Evolutionary conservation across 1,140 invertebrate species (phyloP).

Genomic region (Scaptomyza graminum): DNA sequence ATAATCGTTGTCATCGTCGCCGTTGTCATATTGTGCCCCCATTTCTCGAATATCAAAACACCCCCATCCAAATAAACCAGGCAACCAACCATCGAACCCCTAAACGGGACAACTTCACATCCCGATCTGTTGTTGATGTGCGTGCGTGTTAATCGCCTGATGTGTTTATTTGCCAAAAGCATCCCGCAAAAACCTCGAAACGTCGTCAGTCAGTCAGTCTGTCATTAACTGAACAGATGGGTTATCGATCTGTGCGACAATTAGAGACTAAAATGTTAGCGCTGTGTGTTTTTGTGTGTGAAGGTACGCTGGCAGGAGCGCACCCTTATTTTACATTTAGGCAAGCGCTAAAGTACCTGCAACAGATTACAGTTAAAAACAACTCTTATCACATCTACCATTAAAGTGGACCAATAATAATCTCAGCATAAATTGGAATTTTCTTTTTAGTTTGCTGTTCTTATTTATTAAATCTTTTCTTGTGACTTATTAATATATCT

Average conservation of each 20-base stretch:
- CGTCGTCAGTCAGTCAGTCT: background rate
- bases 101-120: no score
- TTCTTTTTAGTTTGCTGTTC: no score
- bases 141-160: constrained; percentile 69
- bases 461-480: no score
- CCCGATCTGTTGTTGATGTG: constrained; percentile 12
- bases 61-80: no score
- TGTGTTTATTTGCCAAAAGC: constrained; percentile 70
- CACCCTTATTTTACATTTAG: background rate
- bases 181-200: constrained; percentile 16
- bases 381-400: no score
- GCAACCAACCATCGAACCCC: no score
- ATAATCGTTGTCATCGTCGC: constrained; percentile 28
- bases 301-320: background rate
- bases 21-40: constrained; percentile 12
- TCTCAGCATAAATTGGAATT: no score
- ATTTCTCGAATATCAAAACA: background rate
- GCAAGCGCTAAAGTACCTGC: background rate
- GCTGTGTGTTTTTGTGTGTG: background rate
- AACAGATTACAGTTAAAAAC: no score
- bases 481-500: no score
- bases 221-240: constrained; percentile 18
- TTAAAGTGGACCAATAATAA: no score
- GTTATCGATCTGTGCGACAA: constrained; percentile 68
- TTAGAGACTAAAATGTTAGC: constrained; percentile 32